These are phyloP conservation scores for Leucozona laternaria DNA, from an alignment of 2,888 invertebrate genomes.

Conservation along the genomic window DNA sequence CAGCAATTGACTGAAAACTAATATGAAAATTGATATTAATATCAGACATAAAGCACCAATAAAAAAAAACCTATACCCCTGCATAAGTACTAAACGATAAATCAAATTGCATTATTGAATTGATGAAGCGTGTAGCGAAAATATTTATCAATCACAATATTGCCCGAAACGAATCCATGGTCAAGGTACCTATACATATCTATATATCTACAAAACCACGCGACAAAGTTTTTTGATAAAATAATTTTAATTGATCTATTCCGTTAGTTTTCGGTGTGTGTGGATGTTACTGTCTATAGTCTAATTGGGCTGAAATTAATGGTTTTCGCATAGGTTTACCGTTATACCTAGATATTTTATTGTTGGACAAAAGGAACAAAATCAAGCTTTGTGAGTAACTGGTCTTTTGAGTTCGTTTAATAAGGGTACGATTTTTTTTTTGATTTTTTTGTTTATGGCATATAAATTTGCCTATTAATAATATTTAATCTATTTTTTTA, in stretches of 20 bases:
- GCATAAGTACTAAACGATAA: constrained; percentile 37
- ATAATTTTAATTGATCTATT: constrained; percentile 10
- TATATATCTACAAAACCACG: neutral
- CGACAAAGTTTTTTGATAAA: neutral
- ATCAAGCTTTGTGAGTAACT: neutral
- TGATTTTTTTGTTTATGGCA: no score
- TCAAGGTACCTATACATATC: constrained; percentile 33
- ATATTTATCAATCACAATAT: constrained; percentile 10
- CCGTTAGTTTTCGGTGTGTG: neutral
- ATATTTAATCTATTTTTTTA: no score
- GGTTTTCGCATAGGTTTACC: neutral
- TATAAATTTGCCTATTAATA: no score
- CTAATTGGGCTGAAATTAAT: neutral
- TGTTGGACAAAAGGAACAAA: no score
- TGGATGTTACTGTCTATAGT: neutral
- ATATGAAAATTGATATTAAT: constrained; percentile 40
- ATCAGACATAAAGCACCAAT: neutral
- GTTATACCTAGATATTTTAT: no score
- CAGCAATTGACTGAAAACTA: neutral
- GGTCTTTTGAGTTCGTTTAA: neutral
- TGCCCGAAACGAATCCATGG: constrained; percentile 42
- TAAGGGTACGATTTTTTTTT: no score
- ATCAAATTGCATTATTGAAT: constrained; percentile 55
- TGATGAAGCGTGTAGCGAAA: constrained; percentile 25
- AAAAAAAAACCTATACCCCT: neutral